A percentile compares a stretch with the other conserved stretches of the same genome.
Conservation (phyloP, 2,888 invertebrate genomes). For the Cataglyphis altisquamis region DNA sequence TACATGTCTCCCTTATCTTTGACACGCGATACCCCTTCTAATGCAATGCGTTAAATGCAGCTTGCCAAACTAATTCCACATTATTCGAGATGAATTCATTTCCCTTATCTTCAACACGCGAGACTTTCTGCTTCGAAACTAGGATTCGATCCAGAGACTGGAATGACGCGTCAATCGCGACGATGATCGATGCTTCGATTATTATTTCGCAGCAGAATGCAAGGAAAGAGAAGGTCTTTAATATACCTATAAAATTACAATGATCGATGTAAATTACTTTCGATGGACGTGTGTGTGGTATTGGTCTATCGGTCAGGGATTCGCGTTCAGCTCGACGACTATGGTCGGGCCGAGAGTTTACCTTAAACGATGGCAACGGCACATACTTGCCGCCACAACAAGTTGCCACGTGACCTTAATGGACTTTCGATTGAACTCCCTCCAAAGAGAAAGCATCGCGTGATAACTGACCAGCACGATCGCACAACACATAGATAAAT, state of each 20-base stretch:
- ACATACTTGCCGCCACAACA: constrained; percentile 74
- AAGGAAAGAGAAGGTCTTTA: constrained; percentile 27
- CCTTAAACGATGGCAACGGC: constrained; percentile 73
- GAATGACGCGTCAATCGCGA: not conserved
- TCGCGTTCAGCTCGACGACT: constrained; percentile 49
- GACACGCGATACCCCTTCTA: not conserved
- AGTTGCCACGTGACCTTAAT: constrained; percentile 79
- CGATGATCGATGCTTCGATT: constrained; percentile 17
- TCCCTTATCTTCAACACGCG: constrained; percentile 25
- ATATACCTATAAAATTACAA: constrained; percentile 67
- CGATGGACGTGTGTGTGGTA: constrained; percentile 56
- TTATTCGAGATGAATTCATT: constrained; percentile 12
- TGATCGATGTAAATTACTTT: constrained; percentile 71
- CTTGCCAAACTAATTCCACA: not conserved
- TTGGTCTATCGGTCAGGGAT: constrained; percentile 61
- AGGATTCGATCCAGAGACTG: not conserved
- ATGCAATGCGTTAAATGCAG: not conserved
- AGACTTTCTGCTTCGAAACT: constrained; percentile 10
- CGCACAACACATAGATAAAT: constrained; percentile 13
- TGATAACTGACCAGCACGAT: constrained; percentile 23
- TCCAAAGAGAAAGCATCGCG: constrained; percentile 29
- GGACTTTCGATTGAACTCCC: constrained; percentile 80
- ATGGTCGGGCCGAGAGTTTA: constrained; percentile 57
- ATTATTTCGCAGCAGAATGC: constrained; percentile 25
- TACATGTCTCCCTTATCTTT: not conserved